Base-by-base conservation (phyloP, 64 coral and sea anemone species). In the Platygyra sinensis region DNA sequence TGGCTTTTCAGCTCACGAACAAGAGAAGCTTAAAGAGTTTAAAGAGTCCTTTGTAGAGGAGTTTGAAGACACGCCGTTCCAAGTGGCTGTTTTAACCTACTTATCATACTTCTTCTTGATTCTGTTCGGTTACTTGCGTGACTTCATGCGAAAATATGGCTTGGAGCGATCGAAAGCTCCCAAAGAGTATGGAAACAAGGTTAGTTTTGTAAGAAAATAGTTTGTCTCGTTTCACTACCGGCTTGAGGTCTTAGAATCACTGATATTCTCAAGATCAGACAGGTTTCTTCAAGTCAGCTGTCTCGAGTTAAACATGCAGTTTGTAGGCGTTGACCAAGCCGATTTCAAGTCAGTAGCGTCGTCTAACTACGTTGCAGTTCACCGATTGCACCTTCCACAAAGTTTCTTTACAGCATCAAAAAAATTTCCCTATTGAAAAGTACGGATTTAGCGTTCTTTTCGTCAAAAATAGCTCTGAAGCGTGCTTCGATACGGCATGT, bases 81-180 rank as follows among this genome's bases (percentile, higher is more conserved):
- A 93, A 55, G 94, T 99, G 10, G 97, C 97, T 25, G 97, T 99
- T 59, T 93, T 95, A 91, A 99, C 97, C 1, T 99, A 99, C 72
- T 86, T 95, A 75, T 91, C 90, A 2, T 99, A 99, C 50, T 83
- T 93, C 18, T 91, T 99, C 22, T 79, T 99, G 9, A 92, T 99
- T 67, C 76, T 99, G 57, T 99, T 99, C 60, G 97, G 97, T 20
- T 96, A 99, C 72, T 67, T 99, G n/a, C 87, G 97, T 74, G 97
- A 99, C 78, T 96, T 99, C 24, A 95, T 99, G 94, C 88, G 97
- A 88, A 93, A 93, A 50, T 96, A 99, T 39, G 94, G 97, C 18
- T 75, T 99, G 30, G 97, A 99, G 86, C 95, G 88, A 73, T 93
- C 97, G 5, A 95, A 95, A 83, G 90, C 94, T n/a, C 88, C 90